phyloP scores from a whole-genome alignment of 2,797 vertebrate species.

The Morelia viridis region DNA sequence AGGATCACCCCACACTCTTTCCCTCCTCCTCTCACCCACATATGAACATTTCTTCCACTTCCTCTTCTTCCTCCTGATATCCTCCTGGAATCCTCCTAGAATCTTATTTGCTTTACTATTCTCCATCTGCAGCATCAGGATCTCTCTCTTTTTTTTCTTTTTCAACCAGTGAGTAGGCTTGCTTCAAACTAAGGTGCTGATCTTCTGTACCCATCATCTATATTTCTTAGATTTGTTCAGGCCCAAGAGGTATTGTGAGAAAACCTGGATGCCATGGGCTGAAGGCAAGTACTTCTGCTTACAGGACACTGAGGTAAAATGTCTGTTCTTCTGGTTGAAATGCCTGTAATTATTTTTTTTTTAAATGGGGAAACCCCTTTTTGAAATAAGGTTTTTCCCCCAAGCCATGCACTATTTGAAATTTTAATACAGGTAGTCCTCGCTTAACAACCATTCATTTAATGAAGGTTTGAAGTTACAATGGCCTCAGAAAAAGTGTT shows the following conservation, averaged over 20 bases:
- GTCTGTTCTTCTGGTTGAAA: neutral
- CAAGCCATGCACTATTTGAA: neutral
- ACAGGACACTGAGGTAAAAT: neutral
- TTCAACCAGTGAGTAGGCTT: neutral
- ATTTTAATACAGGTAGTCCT: neutral
- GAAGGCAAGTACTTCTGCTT: neutral
- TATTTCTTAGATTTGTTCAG: neutral
- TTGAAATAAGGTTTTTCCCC: too few relatives aligned
- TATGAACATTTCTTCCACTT: neutral
- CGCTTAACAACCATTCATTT: too few relatives aligned
- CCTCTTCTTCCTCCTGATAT: neutral
- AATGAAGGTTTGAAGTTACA: too few relatives aligned
- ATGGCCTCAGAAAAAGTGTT: too few relatives aligned
- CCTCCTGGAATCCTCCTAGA: neutral
- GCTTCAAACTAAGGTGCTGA: neutral
- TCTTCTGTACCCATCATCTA: neutral
- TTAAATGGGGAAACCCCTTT: too few relatives aligned
- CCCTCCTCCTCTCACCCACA: neutral
- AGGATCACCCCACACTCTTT: neutral
- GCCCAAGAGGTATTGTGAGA: neutral
- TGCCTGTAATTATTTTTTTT: neutral
- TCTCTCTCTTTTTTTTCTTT: neutral
- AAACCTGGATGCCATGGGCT: neutral
- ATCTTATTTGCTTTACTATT: neutral
- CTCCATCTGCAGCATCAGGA: neutral